Evolutionary conservation across 2,113 vertebrate genomes (phyloP).

Genomic region (Arothron firmamentum): DNA sequence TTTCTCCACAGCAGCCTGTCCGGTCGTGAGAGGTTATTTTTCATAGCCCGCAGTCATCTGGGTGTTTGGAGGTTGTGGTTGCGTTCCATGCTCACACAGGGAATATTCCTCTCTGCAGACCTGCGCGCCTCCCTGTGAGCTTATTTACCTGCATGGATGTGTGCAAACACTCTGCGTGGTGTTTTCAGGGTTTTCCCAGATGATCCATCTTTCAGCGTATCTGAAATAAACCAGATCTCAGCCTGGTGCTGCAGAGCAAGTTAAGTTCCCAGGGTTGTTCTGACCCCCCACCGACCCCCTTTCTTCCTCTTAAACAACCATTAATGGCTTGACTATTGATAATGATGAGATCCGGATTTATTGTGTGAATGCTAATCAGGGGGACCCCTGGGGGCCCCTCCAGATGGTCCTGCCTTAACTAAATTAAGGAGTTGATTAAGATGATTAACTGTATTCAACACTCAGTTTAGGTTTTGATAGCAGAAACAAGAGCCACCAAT

Average conservation of each 20-base stretch:
- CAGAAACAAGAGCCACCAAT: too few species aligned
- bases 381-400: conserved; percentile 41
- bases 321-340: conserved; percentile 43
- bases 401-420: conserved; percentile 51
- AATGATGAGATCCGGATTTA: conserved; percentile 59
- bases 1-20: too few species aligned
- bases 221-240: conserved; percentile 26
- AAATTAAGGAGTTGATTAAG: conserved; percentile 37
- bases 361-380: conserved; percentile 43
- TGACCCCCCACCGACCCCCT: conserved; percentile 7
- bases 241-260: conserved; percentile 25
- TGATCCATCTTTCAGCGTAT: not conserved
- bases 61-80: too few species aligned
- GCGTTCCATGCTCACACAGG: not conserved
- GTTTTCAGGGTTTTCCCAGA: conserved; percentile 34
- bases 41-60: too few species aligned
- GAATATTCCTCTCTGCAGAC: conserved; percentile 13
- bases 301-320: conserved; percentile 29
- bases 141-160: conserved; percentile 73
- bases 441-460: not conserved
- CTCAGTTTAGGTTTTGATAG: too few species aligned
- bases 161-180: conserved; percentile 64
- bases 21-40: too few species aligned
- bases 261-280: conserved; percentile 35
- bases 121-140: conserved; percentile 64